Percentiles rank a stretch among this genome's conserved stretches.
phyloP scores from a whole-genome alignment of 1,140 invertebrate species.

The Penaeus chinensis region DNA sequence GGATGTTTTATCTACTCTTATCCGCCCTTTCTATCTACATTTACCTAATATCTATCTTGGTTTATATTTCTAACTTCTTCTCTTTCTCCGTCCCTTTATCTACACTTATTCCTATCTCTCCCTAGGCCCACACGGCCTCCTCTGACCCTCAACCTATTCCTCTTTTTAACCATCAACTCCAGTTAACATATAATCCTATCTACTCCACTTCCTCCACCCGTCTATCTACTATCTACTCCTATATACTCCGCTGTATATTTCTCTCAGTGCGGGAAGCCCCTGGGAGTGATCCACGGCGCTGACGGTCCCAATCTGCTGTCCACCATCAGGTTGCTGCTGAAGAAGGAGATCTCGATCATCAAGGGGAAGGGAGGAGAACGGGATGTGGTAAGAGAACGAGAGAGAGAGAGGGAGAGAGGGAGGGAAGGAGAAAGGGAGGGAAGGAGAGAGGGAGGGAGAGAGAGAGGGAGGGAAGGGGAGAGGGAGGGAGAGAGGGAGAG shows the following conservation, averaged over 20 bases:
- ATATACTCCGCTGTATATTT: too few relatives aligned
- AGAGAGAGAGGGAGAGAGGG: constrained; percentile 11
- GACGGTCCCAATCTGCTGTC: constrained; percentile 38
- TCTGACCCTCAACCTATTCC: too few relatives aligned
- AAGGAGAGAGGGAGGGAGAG: not conserved
- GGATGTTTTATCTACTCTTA: too few relatives aligned
- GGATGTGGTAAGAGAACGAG: constrained; percentile 29
- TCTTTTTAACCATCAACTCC: too few relatives aligned
- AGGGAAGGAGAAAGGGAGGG: not conserved
- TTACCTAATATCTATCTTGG: too few relatives aligned
- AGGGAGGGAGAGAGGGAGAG: not conserved
- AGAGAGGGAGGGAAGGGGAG: not conserved
- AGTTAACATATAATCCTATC: too few relatives aligned
- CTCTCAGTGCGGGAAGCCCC: constrained; percentile 27
- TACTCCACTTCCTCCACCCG: not conserved
- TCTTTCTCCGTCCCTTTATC: too few relatives aligned
- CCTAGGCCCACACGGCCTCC: too few relatives aligned
- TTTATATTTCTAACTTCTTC: too few relatives aligned
- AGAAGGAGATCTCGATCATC: constrained; percentile 35
- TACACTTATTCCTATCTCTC: too few relatives aligned
- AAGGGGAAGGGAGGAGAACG: constrained; percentile 37
- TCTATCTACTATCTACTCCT: not conserved
- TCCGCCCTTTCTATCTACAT: too few relatives aligned
- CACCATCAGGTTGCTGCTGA: constrained; percentile 31
- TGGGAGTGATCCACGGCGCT: constrained; percentile 38